These are phyloP conservation scores for Pogona vitticeps DNA, from an alignment of 2,113 vertebrate genomes.

Conservation along the genomic window DNA sequence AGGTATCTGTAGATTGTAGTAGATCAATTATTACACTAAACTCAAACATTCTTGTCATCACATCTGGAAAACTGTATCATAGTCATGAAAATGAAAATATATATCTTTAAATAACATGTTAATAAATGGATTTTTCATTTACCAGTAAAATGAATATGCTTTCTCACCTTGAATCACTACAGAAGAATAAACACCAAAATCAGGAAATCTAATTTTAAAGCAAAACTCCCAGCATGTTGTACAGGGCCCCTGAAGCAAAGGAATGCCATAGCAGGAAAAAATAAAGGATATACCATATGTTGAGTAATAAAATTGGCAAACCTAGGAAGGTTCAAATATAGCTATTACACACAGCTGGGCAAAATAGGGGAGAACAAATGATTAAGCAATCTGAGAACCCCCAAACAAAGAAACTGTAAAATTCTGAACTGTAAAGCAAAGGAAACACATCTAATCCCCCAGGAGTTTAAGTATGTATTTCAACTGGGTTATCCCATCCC, in stretches of 20 bases:
- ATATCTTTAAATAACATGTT: constrained; percentile 17
- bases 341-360: constrained; percentile 69
- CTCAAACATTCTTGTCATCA: background rate
- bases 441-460: constrained; percentile 80
- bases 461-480: constrained; percentile 77
- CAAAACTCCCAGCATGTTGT: constrained; percentile 30
- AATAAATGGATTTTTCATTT: constrained; percentile 31
- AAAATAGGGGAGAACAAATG: constrained; percentile 63
- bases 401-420: constrained; percentile 80
- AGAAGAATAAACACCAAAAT: constrained; percentile 18
- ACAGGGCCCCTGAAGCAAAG: constrained; percentile 49
- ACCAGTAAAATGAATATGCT: constrained; percentile 41
- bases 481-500: constrained; percentile 71
- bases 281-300: constrained; percentile 68
- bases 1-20: background rate
- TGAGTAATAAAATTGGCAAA: constrained; percentile 72
- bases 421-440: constrained; percentile 78
- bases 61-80: background rate
- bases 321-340: constrained; percentile 65
- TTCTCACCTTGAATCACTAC: constrained; percentile 30
- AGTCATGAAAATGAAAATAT: background rate
- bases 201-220: constrained; percentile 38
- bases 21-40: accelerated
- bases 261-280: constrained; percentile 54
- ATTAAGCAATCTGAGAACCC: constrained; percentile 79